Percentiles rank a stretch among this genome's conserved stretches.
These are phyloP conservation scores for Epinotia ramella DNA, from an alignment of 2,888 invertebrate genomes.

Conservation along the genomic window DNA sequence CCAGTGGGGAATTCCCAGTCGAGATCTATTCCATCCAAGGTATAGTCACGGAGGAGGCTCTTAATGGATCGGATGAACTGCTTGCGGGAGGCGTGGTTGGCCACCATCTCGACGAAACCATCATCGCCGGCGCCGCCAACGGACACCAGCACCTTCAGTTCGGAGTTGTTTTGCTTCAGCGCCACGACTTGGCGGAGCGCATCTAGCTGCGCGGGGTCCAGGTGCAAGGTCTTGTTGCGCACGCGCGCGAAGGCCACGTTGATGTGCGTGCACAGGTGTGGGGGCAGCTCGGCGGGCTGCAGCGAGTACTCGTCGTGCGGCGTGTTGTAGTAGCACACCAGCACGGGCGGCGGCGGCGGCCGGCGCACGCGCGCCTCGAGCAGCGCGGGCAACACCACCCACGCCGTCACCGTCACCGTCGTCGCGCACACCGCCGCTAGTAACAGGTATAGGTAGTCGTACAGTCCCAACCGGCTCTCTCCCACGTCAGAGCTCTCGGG, in stretches of 20 bases:
- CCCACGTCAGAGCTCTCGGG: not conserved
- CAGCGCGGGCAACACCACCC: not conserved
- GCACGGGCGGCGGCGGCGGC: constrained; percentile 50
- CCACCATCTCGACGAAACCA: constrained; percentile 90
- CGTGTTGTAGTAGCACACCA: constrained; percentile 89
- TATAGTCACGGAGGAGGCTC: constrained; percentile 79
- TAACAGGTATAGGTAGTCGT: not conserved
- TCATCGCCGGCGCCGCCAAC: constrained; percentile 87
- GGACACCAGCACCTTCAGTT: constrained; percentile 91
- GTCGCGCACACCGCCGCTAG: not conserved
- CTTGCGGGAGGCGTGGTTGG: constrained; percentile 89
- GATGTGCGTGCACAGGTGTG: constrained; percentile 92
- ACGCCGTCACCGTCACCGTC: constrained; percentile 17
- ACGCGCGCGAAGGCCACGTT: constrained; percentile 91
- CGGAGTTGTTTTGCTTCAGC: constrained; percentile 86
- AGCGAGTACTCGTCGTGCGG: constrained; percentile 64
- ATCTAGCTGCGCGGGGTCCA: constrained; percentile 74
- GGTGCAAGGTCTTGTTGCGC: constrained; percentile 84
- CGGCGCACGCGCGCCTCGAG: not conserved
- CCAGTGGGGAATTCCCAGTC: constrained; percentile 96
- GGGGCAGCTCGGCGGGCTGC: constrained; percentile 86
- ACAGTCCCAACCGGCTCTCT: not conserved
- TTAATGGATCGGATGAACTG: constrained; percentile 84
- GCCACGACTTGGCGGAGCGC: constrained; percentile 73
- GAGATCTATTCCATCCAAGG: constrained; percentile 90